Base-by-base conservation (phyloP, 2,113 vertebrate genomes). In the Sialia sialis region DNA sequence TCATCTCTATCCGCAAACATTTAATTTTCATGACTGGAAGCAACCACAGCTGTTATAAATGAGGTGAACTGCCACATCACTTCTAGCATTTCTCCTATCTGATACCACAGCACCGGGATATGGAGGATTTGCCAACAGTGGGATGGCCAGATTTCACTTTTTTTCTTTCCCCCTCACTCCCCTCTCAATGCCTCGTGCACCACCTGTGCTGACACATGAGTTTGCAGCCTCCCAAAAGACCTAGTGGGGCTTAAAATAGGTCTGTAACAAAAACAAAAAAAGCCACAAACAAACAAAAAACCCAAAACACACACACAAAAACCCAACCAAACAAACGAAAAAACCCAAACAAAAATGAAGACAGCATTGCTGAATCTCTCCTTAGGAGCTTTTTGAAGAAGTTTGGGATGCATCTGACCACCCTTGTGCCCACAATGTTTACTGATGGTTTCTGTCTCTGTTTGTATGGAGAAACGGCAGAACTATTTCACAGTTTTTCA, bases 21-120 rank as follows among this genome's bases (percentile, higher is more conserved):
- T 96, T 93, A 36, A 83, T 77, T 87, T 91, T 73, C 34, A 41
- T 41, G 73, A 69, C 55, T 70, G 34, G 59, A 51, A 89, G 51
- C 34, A 87, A 79, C 29, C 36, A 49, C 49, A 72, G 11, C 41
- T 46, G 21, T 73, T 87, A 39, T 4, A 91, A 72, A 25, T 34
- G 29, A 19, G 11, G 22, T 60, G 72, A 77, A 32, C 25, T 1
- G 4, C 46, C 51, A 32, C 44, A 64, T 25, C n/a, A 5, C 14
- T 67, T 58, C 27, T 19, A 83, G 48, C 10, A 29, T 51, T 43
- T 83, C 25, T 76, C 30, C 51, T 19, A 11, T 34, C 59, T 70
- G 68, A 66, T 0, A 0, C 25, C 54, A 56, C 30, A 22, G 46
- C 67, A 66, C 10, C 38, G 11, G 15, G 69, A 41, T 12, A 58